Evolutionary conservation across 2,888 invertebrate genomes (phyloP).

Genomic region (Macropis europaea): DNA sequence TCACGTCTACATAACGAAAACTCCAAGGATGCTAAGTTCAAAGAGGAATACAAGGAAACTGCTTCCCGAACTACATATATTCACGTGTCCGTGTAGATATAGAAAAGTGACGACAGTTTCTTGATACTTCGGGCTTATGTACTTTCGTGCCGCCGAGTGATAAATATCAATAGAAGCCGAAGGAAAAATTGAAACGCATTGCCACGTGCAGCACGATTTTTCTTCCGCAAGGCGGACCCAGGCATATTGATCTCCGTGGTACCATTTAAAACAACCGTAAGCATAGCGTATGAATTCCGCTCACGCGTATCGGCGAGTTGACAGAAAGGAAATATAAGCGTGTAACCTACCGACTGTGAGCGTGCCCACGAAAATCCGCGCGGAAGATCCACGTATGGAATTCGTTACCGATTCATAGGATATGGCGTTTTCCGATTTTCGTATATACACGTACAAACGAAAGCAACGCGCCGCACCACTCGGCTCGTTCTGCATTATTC

Average conservation of each 20-base stretch:
- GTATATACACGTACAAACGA: constrained; percentile 40
- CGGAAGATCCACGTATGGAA: constrained; percentile 9
- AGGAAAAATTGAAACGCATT: not conserved
- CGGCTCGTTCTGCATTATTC: constrained; percentile 66
- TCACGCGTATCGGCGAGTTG: not conserved
- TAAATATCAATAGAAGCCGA: not conserved
- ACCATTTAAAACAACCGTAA: constrained; percentile 7
- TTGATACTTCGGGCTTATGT: not conserved
- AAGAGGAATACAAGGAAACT: not conserved
- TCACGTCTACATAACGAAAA: too few relatives aligned
- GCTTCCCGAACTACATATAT: not conserved
- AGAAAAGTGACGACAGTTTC: not conserved
- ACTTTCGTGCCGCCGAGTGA: not conserved
- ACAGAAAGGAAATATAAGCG: constrained; percentile 13
- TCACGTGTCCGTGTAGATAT: not conserved
- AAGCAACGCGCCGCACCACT: constrained; percentile 44
- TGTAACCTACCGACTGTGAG: not conserved
- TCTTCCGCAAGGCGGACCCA: not conserved
- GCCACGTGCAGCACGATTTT: not conserved
- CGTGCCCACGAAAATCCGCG: constrained; percentile 10
- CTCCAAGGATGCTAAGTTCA: too few relatives aligned
- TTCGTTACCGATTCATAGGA: constrained; percentile 53
- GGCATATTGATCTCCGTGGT: constrained; percentile 13
- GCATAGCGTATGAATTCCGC: not conserved
- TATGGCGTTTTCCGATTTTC: constrained; percentile 49